These are phyloP conservation scores for Orthonevra nobilis DNA, from an alignment of 2,888 invertebrate genomes.

Conservation along the genomic window DNA sequence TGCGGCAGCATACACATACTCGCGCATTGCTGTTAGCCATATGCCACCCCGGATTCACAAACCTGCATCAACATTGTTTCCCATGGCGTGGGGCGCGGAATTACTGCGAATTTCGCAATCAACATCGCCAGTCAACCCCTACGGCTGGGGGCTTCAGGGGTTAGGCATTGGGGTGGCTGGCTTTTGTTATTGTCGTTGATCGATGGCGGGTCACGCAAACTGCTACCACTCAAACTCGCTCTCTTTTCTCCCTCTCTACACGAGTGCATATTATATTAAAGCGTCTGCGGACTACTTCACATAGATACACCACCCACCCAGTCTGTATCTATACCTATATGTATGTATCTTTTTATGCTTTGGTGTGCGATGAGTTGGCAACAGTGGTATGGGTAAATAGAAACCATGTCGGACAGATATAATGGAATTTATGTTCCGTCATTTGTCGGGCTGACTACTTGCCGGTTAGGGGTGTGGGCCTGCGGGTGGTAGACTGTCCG, in stretches of 20 bases:
- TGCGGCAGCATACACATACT: slow-evolving; percentile 29
- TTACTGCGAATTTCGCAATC: slow-evolving; percentile 54
- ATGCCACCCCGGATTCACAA: slow-evolving; percentile 59
- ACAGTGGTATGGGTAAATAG: slow-evolving; percentile 19
- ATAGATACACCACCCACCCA: slow-evolving; percentile 29
- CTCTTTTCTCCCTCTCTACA: slow-evolving; percentile 2
- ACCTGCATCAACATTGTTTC: slow-evolving; percentile 71
- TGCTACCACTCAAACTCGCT: too few species aligned
- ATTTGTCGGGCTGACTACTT: slow-evolving; percentile 32
- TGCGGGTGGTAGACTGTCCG: slow-evolving; percentile 61
- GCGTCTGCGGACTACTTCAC: slow-evolving; percentile 66
- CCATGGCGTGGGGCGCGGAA: slow-evolving; percentile 61
- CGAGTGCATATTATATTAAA: slow-evolving; percentile 29
- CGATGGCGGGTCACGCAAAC: slow-evolving; percentile 72
- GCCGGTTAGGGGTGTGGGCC: slow-evolving; percentile 12
- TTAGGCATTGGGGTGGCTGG: too few species aligned
- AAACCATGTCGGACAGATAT: slow-evolving; percentile 65
- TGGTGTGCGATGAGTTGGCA: background rate
- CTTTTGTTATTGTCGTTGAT: slow-evolving; percentile 71
- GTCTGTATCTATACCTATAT: background rate
- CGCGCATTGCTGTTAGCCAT: slow-evolving; percentile 45
- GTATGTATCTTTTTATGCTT: slow-evolving; percentile 27
- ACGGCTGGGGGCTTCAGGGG: background rate
- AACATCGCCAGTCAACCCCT: slow-evolving; percentile 19
- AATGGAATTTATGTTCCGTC: slow-evolving; percentile 66